Evolutionary conservation across 2,797 vertebrate genomes (phyloP), one percentile per base, ranked within the genome.

Genomic region (Pristis pectinata): DNA sequence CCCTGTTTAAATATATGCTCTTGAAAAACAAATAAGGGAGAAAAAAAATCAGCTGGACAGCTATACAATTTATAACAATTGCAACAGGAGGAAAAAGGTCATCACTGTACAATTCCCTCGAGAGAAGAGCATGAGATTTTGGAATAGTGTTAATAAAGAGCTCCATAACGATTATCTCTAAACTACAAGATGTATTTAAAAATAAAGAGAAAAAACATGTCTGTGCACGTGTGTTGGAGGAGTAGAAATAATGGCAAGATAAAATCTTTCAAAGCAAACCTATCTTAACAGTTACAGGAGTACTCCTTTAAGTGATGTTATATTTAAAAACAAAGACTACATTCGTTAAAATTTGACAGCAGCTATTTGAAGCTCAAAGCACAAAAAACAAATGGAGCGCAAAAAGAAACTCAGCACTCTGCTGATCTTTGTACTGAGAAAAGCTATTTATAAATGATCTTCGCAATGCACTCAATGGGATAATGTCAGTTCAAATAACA

Each of bases 361-460:
- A 64, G 87, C n/a, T 91, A 91, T 91, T 91, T 91, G 87, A 91
- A 91, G 17, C 87, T 64, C 87, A 91, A 64, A 91, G 59, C 56
- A 89, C 34, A 61, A 17, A 30, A 89, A 64, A 64, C 53, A 15
- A 91, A 91, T 64, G n/a, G 85, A n/a, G 56, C 9, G 1, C 34
- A 95, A 95, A 95, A 93, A 95, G 94, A 97, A 97, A 96, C 95
- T 96, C 96, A 96, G 96, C 95, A 96, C 96, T 96, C 96, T 97
- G 96, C 95, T 95, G 96, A 96, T 93, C 95, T 95, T 95, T 91
- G 83, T 96, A 96, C 95, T 96, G 41, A 95, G 95, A 96, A 79
- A 95, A 94, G 95, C 96, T 97, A 97, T 98, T 97, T 97, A 97
- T 97, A 97, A 96, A 96, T 95, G 96, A 94, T 95, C 95, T 97